These are phyloP conservation scores for Acrocephalus kingi DNA, from an alignment of 2,113 vertebrate species.

Conservation along the genomic window DNA sequence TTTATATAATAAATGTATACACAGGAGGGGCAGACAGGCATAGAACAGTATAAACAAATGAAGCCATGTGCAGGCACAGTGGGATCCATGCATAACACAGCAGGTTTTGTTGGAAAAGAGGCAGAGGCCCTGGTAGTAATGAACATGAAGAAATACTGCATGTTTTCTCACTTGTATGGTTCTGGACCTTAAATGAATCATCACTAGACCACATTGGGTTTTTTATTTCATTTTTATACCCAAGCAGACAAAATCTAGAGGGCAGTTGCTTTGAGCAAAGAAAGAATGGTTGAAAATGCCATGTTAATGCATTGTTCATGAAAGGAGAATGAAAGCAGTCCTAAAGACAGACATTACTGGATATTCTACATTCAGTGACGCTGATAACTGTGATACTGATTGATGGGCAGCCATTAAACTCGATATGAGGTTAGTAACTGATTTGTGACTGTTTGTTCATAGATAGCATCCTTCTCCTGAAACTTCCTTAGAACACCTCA, in stretches of 20 bases:
- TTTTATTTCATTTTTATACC: neutral
- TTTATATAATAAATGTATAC: neutral
- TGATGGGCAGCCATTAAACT: neutral
- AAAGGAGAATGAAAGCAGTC: neutral
- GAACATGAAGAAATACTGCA: neutral
- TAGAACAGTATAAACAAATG: neutral
- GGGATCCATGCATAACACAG: neutral
- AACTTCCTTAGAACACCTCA: neutral
- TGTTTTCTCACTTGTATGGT: neutral
- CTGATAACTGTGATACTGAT: neutral
- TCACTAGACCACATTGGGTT: fast-evolving
- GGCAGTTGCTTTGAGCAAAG: neutral
- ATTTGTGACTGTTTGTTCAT: neutral
- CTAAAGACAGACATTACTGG: neutral
- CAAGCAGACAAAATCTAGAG: neutral
- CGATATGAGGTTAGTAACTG: neutral
- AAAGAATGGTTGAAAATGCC: neutral
- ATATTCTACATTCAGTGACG: fast-evolving
- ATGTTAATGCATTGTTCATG: neutral
- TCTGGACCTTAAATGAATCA: neutral
- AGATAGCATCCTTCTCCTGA: neutral
- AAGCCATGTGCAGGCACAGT: neutral
- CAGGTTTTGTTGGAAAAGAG: neutral
- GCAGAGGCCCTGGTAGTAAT: neutral
- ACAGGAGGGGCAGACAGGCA: neutral